phyloP scores from a whole-genome alignment of 2,797 vertebrate species.

The Siniperca undulata region DNA sequence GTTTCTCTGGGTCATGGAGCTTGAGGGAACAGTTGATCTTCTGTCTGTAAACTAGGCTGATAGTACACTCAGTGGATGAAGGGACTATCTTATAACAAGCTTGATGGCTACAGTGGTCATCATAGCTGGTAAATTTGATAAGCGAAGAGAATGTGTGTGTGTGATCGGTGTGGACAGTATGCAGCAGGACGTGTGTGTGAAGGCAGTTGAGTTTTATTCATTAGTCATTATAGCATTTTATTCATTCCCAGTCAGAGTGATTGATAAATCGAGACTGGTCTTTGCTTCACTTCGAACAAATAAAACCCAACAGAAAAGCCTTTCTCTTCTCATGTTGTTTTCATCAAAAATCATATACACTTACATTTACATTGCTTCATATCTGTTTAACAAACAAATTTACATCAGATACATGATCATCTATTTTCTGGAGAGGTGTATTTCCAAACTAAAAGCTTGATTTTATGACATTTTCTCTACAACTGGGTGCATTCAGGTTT shows the following conservation, averaged over 20 bases:
- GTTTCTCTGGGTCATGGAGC: too few relatives aligned
- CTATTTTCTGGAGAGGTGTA: neutral
- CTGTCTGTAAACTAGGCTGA: neutral
- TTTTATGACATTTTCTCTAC: conserved; percentile 15
- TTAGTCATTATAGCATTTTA: conserved; percentile 2
- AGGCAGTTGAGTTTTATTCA: conserved; percentile 30
- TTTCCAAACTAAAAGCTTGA: conserved; percentile 21
- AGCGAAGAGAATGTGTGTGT: neutral
- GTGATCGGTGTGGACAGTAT: neutral
- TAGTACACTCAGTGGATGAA: neutral
- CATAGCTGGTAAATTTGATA: too few relatives aligned
- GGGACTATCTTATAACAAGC: neutral
- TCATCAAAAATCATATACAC: conserved; percentile 34
- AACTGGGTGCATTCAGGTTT: conserved; percentile 1
- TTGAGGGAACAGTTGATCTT: neutral
- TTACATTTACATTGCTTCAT: conserved; percentile 29
- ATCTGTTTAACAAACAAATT: conserved; percentile 31
- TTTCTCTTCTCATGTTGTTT: neutral
- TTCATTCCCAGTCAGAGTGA: conserved; percentile 2
- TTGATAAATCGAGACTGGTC: neutral
- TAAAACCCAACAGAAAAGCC: neutral
- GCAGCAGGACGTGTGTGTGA: neutral
- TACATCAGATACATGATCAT: conserved; percentile 18
- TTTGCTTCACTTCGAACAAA: conserved; percentile 6
- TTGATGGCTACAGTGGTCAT: neutral